A percentile compares a stretch with the other conserved stretches of the same genome.
Conservation (phyloP, 1,140 invertebrate genomes). For the Bombus affinis region DNA sequence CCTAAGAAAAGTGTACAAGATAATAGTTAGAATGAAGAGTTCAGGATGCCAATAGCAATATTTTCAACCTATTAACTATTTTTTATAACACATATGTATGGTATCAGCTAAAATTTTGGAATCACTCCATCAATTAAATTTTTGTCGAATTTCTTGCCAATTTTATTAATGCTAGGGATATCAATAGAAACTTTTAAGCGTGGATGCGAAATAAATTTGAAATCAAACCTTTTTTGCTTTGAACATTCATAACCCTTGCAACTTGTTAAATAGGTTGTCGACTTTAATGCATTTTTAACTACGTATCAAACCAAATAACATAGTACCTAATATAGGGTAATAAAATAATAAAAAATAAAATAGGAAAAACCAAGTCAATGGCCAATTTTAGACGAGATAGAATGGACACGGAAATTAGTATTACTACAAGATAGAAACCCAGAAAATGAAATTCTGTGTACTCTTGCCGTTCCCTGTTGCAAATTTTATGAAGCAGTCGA, state of each 20-base stretch:
- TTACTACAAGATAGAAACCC: not conserved
- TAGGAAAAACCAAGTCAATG: not conserved
- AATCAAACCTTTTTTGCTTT: too few relatives aligned
- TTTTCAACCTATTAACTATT: not conserved
- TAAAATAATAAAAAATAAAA: not conserved
- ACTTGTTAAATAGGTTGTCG: too few relatives aligned
- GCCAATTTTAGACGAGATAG: constrained; percentile 9
- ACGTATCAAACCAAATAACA: too few relatives aligned
- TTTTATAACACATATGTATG: too few relatives aligned
- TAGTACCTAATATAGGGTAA: not conserved
- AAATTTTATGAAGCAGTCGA: constrained; percentile 46
- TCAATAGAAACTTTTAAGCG: too few relatives aligned
- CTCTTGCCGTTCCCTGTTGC: not conserved
- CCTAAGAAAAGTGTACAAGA: not conserved
- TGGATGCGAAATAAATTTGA: not conserved
- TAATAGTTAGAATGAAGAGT: not conserved
- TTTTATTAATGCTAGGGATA: too few relatives aligned
- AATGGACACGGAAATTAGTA: not conserved
- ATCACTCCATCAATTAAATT: too few relatives aligned
- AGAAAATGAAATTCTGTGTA: not conserved
- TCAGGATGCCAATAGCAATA: not conserved
- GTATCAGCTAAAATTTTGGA: too few relatives aligned
- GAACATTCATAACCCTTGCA: too few relatives aligned
- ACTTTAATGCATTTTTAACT: too few relatives aligned
- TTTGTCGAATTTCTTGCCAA: too few relatives aligned